A percentile compares a stretch with the other conserved stretches of the same genome.
Conservation (phyloP, 2,888 invertebrate genomes). For the Ennomos fuscantarius region DNA sequence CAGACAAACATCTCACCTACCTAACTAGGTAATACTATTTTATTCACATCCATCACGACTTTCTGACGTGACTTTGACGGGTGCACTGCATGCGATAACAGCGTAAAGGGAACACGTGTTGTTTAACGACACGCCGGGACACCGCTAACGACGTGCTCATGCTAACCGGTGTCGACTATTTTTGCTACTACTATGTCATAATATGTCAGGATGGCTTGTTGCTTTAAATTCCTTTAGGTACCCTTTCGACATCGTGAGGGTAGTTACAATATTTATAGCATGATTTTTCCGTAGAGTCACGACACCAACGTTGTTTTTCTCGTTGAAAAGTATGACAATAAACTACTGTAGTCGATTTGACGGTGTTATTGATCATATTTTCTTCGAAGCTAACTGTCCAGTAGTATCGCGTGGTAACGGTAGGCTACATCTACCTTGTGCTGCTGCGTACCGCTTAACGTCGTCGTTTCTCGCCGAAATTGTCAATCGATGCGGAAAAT, state of each 20-base stretch:
- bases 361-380: constrained; percentile 27
- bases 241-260: constrained; percentile 3
- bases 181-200: constrained; percentile 31
- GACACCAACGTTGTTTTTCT: constrained; percentile 3
- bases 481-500: constrained; percentile 38
- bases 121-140: constrained; percentile 58
- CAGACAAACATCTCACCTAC: constrained; percentile 47
- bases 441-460: constrained; percentile 15
- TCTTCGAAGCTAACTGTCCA: constrained; percentile 19
- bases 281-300: constrained; percentile 18
- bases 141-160: constrained; percentile 61
- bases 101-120: constrained; percentile 57
- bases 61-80: constrained; percentile 56
- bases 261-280: constrained; percentile 1
- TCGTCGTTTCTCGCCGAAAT: constrained; percentile 28
- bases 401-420: constrained; percentile 32
- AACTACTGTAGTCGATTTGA: constrained; percentile 17
- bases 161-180: constrained; percentile 27
- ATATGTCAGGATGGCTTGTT: constrained; percentile 20
- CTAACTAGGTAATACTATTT: constrained; percentile 65
- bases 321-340: constrained; percentile 21
- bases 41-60: constrained; percentile 60
- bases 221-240: constrained; percentile 2
- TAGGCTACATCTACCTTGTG: constrained; percentile 12
- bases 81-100: constrained; percentile 59